phyloP scores from a whole-genome alignment of 1,140 invertebrate genomes.

The Charaxes varanes region DNA sequence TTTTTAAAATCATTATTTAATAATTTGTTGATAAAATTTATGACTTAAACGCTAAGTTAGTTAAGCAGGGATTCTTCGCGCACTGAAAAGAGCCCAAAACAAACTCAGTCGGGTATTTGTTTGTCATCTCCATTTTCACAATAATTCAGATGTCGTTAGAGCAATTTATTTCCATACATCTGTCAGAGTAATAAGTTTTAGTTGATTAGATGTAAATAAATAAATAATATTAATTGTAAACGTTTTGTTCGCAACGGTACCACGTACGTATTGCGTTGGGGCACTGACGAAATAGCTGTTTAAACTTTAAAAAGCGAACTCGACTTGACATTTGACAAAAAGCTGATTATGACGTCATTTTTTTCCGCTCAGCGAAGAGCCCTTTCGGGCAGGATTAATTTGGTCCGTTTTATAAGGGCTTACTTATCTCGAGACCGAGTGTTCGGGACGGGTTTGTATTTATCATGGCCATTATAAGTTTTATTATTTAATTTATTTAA shows the following conservation, averaged over 20 bases:
- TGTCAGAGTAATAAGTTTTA: no score
- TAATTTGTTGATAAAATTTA: no score
- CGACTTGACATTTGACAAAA: conserved; percentile 70
- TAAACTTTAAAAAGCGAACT: conserved; percentile 62
- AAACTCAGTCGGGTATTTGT: no score
- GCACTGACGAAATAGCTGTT: conserved; percentile 43
- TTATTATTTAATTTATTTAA: conserved; percentile 75
- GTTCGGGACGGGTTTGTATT: conserved; percentile 65
- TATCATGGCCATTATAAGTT: conserved; percentile 70
- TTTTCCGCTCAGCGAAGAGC: conserved; percentile 42
- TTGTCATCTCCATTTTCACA: no score
- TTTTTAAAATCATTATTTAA: no score
- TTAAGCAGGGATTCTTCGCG: no score
- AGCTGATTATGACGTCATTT: conserved; percentile 72
- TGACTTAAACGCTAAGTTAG: no score
- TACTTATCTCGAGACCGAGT: conserved; percentile 60
- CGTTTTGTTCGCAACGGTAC: conserved; percentile 28
- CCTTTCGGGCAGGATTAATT: conserved; percentile 70
- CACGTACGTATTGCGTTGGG: conserved; percentile 18
- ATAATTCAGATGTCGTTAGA: no score
- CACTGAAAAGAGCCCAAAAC: no score
- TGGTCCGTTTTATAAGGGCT: conserved; percentile 68
- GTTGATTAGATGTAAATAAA: neutral
- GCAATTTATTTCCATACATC: no score
- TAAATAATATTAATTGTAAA: neutral